Conservation (phyloP, 2,797 vertebrate genomes). For the Betta splendens region DNA sequence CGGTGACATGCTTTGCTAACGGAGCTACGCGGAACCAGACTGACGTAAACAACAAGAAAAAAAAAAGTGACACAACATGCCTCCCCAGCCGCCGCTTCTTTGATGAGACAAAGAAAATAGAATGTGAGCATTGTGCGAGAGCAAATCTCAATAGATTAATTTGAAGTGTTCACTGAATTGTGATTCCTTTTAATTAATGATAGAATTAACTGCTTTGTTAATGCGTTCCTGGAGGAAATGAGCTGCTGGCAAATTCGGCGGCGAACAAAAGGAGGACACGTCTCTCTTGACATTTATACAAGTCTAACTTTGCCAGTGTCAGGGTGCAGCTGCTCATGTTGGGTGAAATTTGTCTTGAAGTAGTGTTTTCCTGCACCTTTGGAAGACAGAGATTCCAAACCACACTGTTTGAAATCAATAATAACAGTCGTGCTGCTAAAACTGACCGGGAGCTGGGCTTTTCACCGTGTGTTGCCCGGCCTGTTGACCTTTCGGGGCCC, state of each 20-base stretch:
- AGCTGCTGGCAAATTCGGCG: constrained; percentile 74
- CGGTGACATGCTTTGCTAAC: constrained; percentile 63
- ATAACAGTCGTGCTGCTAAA: constrained; percentile 7
- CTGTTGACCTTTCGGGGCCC: not conserved
- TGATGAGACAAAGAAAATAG: constrained; percentile 69
- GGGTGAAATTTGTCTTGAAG: constrained; percentile 73
- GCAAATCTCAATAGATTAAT: constrained; percentile 85
- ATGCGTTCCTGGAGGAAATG: constrained; percentile 82
- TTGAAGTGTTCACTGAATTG: constrained; percentile 84
- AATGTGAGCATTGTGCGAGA: constrained; percentile 75
- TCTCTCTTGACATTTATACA: constrained; percentile 81
- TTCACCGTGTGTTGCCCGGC: not conserved
- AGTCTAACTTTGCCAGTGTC: constrained; percentile 74
- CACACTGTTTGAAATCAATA: constrained; percentile 36
- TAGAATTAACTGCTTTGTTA: constrained; percentile 85
- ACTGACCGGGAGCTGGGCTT: constrained; percentile 11
- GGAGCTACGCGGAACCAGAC: constrained; percentile 51
- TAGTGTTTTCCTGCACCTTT: constrained; percentile 65
- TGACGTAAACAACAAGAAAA: constrained; percentile 41
- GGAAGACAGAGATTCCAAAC: constrained; percentile 32
- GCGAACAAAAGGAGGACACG: constrained; percentile 80
- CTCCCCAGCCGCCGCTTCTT: constrained; percentile 59
- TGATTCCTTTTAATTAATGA: constrained; percentile 86
- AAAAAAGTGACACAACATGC: constrained; percentile 34
- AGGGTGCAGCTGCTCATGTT: constrained; percentile 69